Base-by-base conservation (phyloP, 2,797 vertebrate species). In the Malacoctenus gilli region DNA sequence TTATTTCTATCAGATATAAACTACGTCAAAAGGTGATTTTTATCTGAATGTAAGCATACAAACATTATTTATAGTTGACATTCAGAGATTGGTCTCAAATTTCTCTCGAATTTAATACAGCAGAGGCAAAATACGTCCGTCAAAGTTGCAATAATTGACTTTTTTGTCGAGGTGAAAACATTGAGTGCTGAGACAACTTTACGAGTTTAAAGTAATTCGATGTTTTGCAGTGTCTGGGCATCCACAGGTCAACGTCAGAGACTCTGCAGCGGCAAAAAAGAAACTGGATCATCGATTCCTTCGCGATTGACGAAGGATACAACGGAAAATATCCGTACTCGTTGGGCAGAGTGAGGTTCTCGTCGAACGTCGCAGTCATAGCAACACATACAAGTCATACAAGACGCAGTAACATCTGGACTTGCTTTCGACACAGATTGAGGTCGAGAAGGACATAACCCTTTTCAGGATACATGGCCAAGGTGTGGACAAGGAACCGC, bases 221-320 rank as follows among this genome's bases (percentile, higher is more conserved):
- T 56, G 4, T 36, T 28, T 35, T 59, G 21, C 70, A 86, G 82
- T 50, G 49, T 56, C 19, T 68, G 19, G 71, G 47, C 36, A 19
- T 56, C 5, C 21, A 61, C 12, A 11, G 30, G 6, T 61, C 57
- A 4, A 56, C 49, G n/a, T 57, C 60, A 12, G 47, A 64, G 2
- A 37, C 49, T 35, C 64, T 72, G 36, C 59, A 39, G n/a, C 73
- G 91, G 13, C 70, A 85, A 36, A 92, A 89, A 55, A 78, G 91
- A 71, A 50, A 49, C 28, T 93, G 92, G 91, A 89, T 92, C 11
- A 89, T 91, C 23, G 82, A 88, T 6, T 82, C 87, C 0, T 92
- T 87, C 21, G 12, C 0, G 0, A 84, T 92, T 7, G 44, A 86
- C 6, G 91, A 93, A 56, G 85, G 74, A 42, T 13, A 77, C 8